A percentile compares a stretch with the other conserved stretches of the same genome.
Conservation (phyloP, 2,113 vertebrate species). For the Muscicapa adusta region DNA sequence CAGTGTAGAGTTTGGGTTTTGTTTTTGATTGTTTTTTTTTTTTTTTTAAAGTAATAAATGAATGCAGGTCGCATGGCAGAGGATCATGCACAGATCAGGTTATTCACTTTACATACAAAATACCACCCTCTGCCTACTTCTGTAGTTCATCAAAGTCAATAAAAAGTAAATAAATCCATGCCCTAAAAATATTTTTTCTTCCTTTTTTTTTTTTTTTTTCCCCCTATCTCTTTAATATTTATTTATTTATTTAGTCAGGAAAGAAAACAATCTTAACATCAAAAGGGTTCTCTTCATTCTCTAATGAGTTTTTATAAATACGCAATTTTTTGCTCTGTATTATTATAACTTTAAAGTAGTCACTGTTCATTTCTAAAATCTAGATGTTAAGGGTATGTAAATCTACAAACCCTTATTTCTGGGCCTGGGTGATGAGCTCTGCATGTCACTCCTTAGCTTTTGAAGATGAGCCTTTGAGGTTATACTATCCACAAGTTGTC, state of each 20-base stretch:
- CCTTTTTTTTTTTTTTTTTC: rapidly evolving
- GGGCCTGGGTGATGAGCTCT: not conserved
- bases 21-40: not conserved
- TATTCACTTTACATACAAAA: not conserved
- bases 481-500: slow-evolving; percentile 62
- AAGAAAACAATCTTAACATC: not conserved
- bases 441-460: not conserved
- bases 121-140: not conserved
- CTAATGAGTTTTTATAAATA: not conserved
- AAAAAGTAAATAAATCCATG: not conserved
- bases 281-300: not conserved
- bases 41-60: not conserved
- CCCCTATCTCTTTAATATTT: rapidly evolving
- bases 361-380: not conserved
- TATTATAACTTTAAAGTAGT: not conserved
- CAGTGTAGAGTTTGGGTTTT: not conserved
- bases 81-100: not conserved
- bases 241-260: not conserved
- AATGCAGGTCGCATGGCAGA: not conserved
- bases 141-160: not conserved
- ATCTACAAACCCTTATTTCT: not conserved
- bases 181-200: not conserved
- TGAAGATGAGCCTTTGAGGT: slow-evolving; percentile 71
- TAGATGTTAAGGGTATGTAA: not conserved
- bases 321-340: not conserved